Evolutionary conservation across 2,888 invertebrate genomes (phyloP).

Genomic region (Stratiomys singularior): DNA sequence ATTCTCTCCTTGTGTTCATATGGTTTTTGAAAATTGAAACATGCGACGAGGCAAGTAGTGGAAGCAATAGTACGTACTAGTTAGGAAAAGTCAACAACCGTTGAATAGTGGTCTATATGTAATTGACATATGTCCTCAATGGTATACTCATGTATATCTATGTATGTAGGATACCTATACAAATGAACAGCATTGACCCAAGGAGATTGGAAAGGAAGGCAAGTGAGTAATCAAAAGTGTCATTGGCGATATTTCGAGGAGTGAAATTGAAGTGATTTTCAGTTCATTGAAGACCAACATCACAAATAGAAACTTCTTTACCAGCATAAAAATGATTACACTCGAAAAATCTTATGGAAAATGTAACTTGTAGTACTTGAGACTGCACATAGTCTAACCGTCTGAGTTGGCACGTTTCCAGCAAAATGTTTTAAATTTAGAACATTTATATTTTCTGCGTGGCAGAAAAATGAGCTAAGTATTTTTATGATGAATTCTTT

Average conservation of each 20-base stretch:
- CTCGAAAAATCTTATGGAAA: slow-evolving; percentile 7
- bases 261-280: slow-evolving; percentile 5
- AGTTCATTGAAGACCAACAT: not conserved
- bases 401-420: not conserved
- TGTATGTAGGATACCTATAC: no score
- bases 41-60: not conserved
- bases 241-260: not conserved
- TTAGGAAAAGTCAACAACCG: slow-evolving; percentile 18
- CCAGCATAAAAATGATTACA: not conserved
- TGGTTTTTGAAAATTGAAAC: not conserved
- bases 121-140: no score
- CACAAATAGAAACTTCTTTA: not conserved
- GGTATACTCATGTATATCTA: no score
- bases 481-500: not conserved
- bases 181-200: not conserved
- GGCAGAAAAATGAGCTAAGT: not conserved
- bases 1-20: not conserved
- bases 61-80: no score
- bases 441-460: not conserved
- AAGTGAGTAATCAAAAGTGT: slow-evolving; percentile 3
- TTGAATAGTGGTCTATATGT: not conserved
- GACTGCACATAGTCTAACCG: slow-evolving; percentile 7
- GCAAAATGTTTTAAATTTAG: slow-evolving; percentile 24
- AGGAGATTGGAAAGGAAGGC: not conserved
- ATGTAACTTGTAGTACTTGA: not conserved